These are phyloP conservation scores for Eilema depressum DNA, from an alignment of 2,888 invertebrate species.

Conservation along the genomic window DNA sequence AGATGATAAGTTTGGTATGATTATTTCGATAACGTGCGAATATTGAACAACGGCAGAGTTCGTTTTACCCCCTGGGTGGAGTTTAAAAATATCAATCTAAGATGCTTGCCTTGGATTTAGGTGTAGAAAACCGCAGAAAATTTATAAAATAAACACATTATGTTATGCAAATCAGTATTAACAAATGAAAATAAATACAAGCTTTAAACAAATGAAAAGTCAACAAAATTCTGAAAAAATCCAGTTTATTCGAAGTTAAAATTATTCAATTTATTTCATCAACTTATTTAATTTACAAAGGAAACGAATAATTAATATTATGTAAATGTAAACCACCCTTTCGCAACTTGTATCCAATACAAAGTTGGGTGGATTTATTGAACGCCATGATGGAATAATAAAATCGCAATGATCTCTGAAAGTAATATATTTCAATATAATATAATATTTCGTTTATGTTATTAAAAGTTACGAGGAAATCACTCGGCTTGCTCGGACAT, in stretches of 20 bases:
- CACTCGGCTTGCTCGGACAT: neutral
- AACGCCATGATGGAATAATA: conserved; percentile 32
- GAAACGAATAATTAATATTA: conserved; percentile 48
- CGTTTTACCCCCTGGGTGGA: too few species aligned
- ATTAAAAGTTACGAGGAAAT: neutral
- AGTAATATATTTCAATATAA: neutral
- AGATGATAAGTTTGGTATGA: too few species aligned
- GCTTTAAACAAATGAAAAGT: neutral
- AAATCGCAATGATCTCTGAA: conserved; percentile 29
- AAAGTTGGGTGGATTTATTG: conserved; percentile 37
- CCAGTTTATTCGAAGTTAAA: conserved; percentile 4
- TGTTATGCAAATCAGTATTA: too few species aligned
- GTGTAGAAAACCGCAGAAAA: too few species aligned
- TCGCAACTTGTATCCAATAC: conserved; percentile 30
- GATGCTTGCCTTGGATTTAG: too few species aligned
- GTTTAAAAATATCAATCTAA: too few species aligned
- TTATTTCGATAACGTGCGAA: too few species aligned
- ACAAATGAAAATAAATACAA: neutral
- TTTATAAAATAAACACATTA: too few species aligned
- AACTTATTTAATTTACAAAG: conserved; percentile 44
- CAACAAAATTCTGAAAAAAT: neutral
- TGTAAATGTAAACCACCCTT: conserved; percentile 44
- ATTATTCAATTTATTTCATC: conserved; percentile 43
- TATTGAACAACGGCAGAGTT: too few species aligned
- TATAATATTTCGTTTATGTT: neutral